Percentiles rank a stretch among this genome's conserved stretches.
Conservation (phyloP, 2,113 vertebrate species). For the Noctilio leporinus region DNA sequence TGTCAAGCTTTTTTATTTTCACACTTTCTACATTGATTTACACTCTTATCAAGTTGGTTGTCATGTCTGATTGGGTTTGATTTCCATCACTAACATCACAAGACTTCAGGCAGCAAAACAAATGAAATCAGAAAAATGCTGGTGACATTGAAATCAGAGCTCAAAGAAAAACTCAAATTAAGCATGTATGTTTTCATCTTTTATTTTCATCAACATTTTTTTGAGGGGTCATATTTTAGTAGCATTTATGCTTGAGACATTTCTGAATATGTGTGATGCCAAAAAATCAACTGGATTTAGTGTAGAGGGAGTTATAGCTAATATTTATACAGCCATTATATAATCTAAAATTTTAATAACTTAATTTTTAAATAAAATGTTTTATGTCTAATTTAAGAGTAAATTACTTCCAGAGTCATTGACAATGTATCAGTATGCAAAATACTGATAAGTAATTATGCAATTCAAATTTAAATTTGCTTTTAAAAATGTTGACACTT, state of each 20-base stretch:
- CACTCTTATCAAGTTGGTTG: background rate
- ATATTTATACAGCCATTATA: background rate
- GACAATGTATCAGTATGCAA: background rate
- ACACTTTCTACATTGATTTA: background rate
- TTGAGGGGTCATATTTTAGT: background rate
- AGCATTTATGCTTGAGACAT: background rate
- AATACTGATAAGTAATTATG: background rate
- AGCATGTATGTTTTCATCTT: background rate
- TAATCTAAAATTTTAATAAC: background rate
- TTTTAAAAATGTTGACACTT: background rate
- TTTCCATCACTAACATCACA: background rate
- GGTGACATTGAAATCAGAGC: background rate
- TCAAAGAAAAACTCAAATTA: background rate
- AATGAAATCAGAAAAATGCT: background rate
- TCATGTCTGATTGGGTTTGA: background rate
- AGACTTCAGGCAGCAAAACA: background rate
- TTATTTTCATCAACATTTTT: too few relatives aligned
- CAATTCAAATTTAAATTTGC: background rate
- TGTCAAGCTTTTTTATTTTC: background rate
- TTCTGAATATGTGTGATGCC: background rate
- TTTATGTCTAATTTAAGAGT: background rate
- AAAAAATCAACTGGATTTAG: background rate
- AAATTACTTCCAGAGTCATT: background rate
- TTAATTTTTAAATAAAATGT: background rate
- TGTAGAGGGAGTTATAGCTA: background rate